These are phyloP conservation scores for Herpetotheres cachinnans DNA, from an alignment of 2,113 vertebrate species.

Conservation along the genomic window DNA sequence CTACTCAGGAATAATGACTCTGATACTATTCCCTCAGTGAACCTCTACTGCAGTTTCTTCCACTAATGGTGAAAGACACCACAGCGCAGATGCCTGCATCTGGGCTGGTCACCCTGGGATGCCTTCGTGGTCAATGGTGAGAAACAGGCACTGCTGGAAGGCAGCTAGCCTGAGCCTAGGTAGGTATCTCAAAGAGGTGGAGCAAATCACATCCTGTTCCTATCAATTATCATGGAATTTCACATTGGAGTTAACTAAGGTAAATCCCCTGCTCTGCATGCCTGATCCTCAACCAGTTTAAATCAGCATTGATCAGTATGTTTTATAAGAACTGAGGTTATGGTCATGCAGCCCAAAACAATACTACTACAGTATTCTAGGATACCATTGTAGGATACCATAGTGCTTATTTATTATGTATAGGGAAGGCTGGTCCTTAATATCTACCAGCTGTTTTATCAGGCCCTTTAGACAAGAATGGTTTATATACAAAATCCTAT, in stretches of 20 bases:
- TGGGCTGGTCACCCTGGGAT: not conserved
- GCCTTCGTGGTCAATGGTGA: not conserved
- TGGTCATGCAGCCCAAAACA: not conserved
- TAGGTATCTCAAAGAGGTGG: not conserved
- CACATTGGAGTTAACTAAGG: not conserved
- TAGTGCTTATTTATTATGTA: conserved; percentile 16
- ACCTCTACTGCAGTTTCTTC: not conserved
- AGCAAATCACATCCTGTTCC: not conserved
- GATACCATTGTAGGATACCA: not conserved
- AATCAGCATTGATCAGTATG: not conserved
- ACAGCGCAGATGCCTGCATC: not conserved
- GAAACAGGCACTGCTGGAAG: not conserved
- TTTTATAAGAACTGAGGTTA: not conserved
- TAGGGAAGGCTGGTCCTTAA: conserved; percentile 13
- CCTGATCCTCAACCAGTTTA: not conserved
- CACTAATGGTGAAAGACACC: not conserved
- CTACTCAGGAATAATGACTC: not conserved
- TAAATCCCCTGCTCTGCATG: not conserved
- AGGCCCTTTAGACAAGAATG: conserved; percentile 2
- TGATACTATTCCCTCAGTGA: not conserved
- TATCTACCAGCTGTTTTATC: conserved; percentile 59
- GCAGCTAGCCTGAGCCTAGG: not conserved
- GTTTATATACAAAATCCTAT: conserved; percentile 45
- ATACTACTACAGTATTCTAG: not conserved
- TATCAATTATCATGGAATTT: not conserved